phyloP scores from a whole-genome alignment of 2,888 invertebrate genomes.

The Rhodophaea formosa region DNA sequence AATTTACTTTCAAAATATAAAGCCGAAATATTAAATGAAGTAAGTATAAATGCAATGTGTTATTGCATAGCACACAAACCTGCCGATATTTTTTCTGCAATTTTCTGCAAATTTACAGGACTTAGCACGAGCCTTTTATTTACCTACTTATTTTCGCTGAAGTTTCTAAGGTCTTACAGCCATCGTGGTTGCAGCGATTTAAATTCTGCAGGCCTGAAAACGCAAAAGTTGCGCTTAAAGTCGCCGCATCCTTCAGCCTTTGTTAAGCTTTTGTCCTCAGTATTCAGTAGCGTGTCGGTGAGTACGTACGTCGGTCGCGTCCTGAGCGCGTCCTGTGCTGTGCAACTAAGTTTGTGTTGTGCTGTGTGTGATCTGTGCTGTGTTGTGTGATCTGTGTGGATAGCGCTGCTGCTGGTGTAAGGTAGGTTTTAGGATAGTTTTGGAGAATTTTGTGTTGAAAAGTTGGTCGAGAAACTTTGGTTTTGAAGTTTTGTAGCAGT shows the following conservation, averaged over 20 bases:
- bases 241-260: background rate
- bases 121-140: too few relatives aligned
- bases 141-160: too few relatives aligned
- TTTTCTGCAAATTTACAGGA: too few relatives aligned
- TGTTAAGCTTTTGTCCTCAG: background rate
- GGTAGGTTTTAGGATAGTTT: background rate
- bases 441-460: background rate
- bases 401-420: background rate
- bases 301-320: background rate
- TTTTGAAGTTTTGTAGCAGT: background rate
- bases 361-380: slow-evolving; percentile 4
- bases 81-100: too few relatives aligned
- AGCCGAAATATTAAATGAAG: too few relatives aligned
- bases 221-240: background rate
- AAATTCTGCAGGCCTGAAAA: background rate
- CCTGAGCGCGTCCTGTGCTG: background rate
- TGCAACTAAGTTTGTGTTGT: slow-evolving; percentile 1
- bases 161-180: too few relatives aligned
- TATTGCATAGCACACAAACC: too few relatives aligned
- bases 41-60: too few relatives aligned
- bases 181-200: too few relatives aligned
- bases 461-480: background rate
- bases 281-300: background rate
- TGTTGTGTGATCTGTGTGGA: background rate
- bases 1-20: too few relatives aligned